A percentile compares a stretch with the other conserved stretches of the same genome.
Conservation (phyloP, 2,797 vertebrate species). For the Spinus olivaceus region DNA sequence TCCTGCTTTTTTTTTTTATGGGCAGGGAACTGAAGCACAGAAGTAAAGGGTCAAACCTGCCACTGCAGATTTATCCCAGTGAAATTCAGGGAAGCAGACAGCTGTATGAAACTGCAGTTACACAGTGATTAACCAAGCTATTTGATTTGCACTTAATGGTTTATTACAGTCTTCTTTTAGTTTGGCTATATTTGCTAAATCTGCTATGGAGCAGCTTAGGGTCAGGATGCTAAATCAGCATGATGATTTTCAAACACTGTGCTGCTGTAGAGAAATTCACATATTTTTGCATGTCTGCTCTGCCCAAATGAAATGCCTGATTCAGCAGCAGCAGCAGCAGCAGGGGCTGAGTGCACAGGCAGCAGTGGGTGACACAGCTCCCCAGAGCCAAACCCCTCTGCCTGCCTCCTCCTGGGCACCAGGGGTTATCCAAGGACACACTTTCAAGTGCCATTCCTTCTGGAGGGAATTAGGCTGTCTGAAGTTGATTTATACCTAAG, state of each 20-base stretch:
- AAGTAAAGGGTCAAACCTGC: conserved; percentile 17
- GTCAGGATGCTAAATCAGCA: conserved; percentile 38
- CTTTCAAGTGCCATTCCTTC: background rate
- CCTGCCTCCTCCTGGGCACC: background rate
- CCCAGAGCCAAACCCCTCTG: background rate
- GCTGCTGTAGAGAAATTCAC: background rate
- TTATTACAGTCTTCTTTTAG: conserved; percentile 26
- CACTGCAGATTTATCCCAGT: conserved; percentile 8
- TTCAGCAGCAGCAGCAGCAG: background rate
- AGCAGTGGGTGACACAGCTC: background rate
- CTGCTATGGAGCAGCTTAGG: background rate
- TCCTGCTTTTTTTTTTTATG: background rate
- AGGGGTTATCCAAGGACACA: background rate
- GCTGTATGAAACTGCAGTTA: conserved; percentile 20
- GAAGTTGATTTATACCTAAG: background rate
- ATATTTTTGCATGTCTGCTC: background rate
- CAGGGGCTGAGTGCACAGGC: background rate
- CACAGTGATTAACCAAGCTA: conserved; percentile 37
- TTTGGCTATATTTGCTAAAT: conserved; percentile 47
- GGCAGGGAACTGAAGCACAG: background rate
- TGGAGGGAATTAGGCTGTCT: background rate
- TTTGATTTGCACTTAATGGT: conserved; percentile 32
- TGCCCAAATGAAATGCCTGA: background rate
- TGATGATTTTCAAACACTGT: background rate
- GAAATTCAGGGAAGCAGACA: conserved; percentile 3